Evolutionary conservation across 2,797 vertebrate genomes (phyloP).

Genomic region (Poeciliopsis gracilis): DNA sequence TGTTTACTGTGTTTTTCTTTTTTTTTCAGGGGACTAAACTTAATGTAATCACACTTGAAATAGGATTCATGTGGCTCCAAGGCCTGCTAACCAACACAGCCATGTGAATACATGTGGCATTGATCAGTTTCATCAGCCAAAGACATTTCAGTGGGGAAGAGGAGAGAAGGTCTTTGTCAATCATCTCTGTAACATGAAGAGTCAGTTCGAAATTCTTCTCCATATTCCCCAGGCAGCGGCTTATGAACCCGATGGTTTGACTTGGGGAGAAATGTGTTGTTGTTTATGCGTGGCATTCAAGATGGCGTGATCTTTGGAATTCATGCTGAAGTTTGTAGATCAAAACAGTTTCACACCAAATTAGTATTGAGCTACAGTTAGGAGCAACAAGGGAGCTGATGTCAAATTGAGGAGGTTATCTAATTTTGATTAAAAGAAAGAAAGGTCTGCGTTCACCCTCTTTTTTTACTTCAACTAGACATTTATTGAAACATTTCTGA

Average conservation of each 20-base stretch:
- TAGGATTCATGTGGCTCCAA: constrained; percentile 65
- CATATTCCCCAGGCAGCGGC: constrained; percentile 38
- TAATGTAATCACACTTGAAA: constrained; percentile 73
- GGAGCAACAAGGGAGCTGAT: background rate
- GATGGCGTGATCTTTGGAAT: constrained; percentile 2
- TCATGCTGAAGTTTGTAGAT: background rate
- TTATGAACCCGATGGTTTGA: constrained; percentile 39
- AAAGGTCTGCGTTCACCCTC: background rate
- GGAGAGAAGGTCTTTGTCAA: constrained; percentile 61
- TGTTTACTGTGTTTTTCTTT: background rate
- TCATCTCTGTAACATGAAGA: constrained; percentile 54
- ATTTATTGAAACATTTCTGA: background rate
- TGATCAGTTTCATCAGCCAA: constrained; percentile 69
- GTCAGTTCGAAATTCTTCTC: constrained; percentile 41
- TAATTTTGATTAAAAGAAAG: background rate
- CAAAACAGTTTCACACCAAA: background rate
- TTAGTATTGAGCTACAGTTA: background rate
- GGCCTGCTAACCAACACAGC: constrained; percentile 44
- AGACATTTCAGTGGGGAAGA: constrained; percentile 43
- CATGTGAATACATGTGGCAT: constrained; percentile 74
- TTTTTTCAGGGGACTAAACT: constrained; percentile 39
- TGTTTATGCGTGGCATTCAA: background rate
- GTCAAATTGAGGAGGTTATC: background rate
- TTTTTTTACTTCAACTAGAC: background rate
- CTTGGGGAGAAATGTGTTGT: constrained; percentile 34